Percentiles rank a stretch among this genome's conserved stretches.
Evolutionary conservation across 2,888 invertebrate species (phyloP).

Genomic region (Pseudanteris insignis): DNA sequence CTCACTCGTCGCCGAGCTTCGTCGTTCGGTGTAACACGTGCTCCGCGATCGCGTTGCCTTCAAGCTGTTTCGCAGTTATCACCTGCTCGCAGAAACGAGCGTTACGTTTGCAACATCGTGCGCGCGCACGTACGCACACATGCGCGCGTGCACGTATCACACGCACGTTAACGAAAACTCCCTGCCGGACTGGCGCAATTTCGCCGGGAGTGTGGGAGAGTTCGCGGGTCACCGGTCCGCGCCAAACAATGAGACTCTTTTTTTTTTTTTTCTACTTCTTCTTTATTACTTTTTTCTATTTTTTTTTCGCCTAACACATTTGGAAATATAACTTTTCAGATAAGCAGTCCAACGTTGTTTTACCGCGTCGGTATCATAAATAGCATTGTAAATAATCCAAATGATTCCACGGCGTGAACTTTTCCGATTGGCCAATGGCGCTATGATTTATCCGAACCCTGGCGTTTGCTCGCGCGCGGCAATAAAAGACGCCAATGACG

Average conservation of each 20-base stretch:
- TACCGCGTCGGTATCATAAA: no score
- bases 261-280: conserved; percentile 2
- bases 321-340: no score
- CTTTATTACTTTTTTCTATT: conserved; percentile 9
- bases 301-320: no score
- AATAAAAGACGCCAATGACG: no score
- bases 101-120: conserved; percentile 33
- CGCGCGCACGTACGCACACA: conserved; percentile 18
- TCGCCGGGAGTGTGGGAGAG: conserved; percentile 58
- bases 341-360: no score
- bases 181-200: conserved; percentile 24
- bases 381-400: no score
- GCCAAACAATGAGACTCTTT: conserved; percentile 58
- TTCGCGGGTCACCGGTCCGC: conserved; percentile 62
- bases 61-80: conserved; percentile 46
- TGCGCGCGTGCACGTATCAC: background rate
- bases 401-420: no score
- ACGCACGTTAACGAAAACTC: background rate
- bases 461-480: no score
- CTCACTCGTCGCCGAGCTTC: conserved; percentile 33
- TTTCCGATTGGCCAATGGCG: no score
- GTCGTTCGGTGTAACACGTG: conserved; percentile 35
- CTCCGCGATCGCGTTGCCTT: conserved; percentile 40
- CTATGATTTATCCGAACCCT: no score
- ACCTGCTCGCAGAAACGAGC: conserved; percentile 45